phyloP scores from a whole-genome alignment of 2,113 vertebrate genomes.

The Odontesthes bonariensis region DNA sequence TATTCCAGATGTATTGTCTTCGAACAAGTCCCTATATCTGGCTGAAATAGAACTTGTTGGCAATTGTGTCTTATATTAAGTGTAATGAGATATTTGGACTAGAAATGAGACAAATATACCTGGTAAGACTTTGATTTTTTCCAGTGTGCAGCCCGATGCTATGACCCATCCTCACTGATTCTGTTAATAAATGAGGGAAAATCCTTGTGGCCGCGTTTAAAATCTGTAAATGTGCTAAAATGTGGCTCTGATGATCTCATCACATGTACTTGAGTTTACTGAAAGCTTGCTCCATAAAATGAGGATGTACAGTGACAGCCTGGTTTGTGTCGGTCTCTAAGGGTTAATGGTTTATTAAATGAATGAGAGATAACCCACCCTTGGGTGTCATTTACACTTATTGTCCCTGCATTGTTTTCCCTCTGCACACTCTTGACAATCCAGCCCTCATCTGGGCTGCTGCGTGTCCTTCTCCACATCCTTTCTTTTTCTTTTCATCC shows the following conservation, averaged over 20 bases:
- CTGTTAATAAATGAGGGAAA: not conserved
- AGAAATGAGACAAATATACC: too few relatives aligned
- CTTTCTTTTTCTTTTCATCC: constrained; percentile 29
- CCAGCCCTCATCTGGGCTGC: constrained; percentile 27
- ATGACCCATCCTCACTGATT: not conserved
- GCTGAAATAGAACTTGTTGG: too few relatives aligned
- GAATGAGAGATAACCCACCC: constrained; percentile 7
- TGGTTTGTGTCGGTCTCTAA: constrained; percentile 12
- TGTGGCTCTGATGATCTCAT: too few relatives aligned
- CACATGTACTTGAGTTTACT: not conserved
- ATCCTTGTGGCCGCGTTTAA: too few relatives aligned
- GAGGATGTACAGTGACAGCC: not conserved
- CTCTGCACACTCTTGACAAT: constrained; percentile 2
- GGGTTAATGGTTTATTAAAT: constrained; percentile 21
- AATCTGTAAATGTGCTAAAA: too few relatives aligned
- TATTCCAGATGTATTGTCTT: too few relatives aligned
- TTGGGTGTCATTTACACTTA: constrained; percentile 48
- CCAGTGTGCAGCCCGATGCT: too few relatives aligned
- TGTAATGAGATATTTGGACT: too few relatives aligned
- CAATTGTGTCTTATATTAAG: too few relatives aligned
- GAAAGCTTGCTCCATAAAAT: not conserved
- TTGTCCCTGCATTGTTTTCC: constrained; percentile 22
- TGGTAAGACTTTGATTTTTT: too few relatives aligned
- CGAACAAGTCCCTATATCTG: too few relatives aligned
- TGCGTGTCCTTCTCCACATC: constrained; percentile 30